Evolutionary conservation across 2,113 vertebrate species (phyloP), one percentile per base, ranked within the genome.

Genomic region (Thermophis baileyi): DNA sequence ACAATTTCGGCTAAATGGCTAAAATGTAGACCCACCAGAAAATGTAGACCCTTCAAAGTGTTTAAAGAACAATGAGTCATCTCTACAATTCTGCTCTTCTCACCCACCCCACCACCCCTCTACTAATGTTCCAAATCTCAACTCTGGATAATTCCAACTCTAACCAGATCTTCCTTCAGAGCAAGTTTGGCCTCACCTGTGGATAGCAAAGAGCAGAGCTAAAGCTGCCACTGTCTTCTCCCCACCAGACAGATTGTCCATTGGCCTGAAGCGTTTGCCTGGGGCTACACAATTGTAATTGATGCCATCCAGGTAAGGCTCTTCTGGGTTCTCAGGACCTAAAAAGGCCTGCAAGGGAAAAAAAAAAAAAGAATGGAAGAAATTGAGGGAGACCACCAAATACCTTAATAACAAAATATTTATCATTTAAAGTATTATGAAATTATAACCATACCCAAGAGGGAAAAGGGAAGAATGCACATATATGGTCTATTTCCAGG

Each of bases 211-310:
- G 69, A 99, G 93, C n/a, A 99, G 97, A 1, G 99, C 99, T 94
- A 99, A 95, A 2, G 99, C 98, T 1, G 99, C 99, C 89, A 99
- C 98, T 1, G 98, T 97, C 94, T 98, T 99, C 57, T 99, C 99
- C 90, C 99, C 99, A 87, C 99, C 99, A 0, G 99, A 99, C 92
- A 99, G 95, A 90, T 98, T 98, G 96, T 99, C 99, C 99, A 99
- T 99, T 0, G 99, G 98, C 98, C 99, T 99, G 92, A 98, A 99
- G 69, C 99, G 98, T 91, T 99, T 99, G 54, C 99, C 99, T 0
- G 99, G 99, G 7, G 98, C 99, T 94, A 99, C 98, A 0, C 99
- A 99, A 95, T 98, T 99, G 92, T 99, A 99, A 96, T 96, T 98
- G 92, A 99, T 98, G 88, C 99, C 99, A 6, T 98, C 99, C 91